Evolutionary conservation across 2,797 vertebrate genomes (phyloP).

Genomic region (Thripadectes ignobilis): DNA sequence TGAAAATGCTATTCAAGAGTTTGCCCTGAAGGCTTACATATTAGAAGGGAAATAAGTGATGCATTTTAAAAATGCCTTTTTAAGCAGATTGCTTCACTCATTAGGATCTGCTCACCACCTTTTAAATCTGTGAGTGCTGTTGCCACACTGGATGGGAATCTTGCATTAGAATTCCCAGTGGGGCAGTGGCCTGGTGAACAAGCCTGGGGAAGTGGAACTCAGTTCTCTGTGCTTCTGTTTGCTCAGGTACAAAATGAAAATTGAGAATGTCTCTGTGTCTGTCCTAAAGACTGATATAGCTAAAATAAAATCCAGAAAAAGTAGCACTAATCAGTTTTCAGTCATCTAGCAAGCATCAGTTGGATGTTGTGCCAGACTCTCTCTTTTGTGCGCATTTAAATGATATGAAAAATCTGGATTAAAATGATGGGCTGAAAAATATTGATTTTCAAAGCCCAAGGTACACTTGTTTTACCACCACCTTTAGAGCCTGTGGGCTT

Average conservation of each 20-base stretch:
- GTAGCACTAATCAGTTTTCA: not conserved
- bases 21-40: not conserved
- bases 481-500: not conserved
- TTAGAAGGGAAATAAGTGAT: not conserved
- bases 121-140: not conserved
- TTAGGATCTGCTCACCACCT: not conserved
- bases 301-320: not conserved
- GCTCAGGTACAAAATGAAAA: not conserved
- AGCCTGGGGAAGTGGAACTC: not conserved
- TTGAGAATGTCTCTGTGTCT: not conserved
- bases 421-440: not conserved
- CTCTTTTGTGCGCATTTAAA: not conserved
- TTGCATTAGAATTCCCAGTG: not conserved
- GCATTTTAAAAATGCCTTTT: not conserved
- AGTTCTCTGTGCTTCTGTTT: not conserved
- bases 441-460: not conserved
- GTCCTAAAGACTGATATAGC: not conserved
- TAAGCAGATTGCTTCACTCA: not conserved
- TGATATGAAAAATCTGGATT: not conserved
- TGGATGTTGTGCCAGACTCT: not conserved
- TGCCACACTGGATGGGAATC: not conserved
- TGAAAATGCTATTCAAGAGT: not conserved
- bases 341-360: not conserved
- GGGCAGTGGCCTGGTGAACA: not conserved
- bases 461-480: not conserved